Conservation (phyloP, 1,140 invertebrate species). For the Philopotamus ludificatus region DNA sequence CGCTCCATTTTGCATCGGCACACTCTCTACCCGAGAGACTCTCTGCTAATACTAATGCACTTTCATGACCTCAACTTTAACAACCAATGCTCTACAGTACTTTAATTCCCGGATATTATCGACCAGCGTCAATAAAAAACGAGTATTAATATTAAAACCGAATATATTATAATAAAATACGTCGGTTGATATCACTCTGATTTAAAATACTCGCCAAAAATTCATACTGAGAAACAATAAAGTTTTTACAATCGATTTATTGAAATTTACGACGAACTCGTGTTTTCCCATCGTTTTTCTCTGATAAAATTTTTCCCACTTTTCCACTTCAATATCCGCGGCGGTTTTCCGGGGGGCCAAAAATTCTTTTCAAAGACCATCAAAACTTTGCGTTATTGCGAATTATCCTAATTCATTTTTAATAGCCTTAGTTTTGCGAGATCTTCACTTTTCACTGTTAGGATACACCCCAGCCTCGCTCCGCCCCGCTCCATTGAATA, state of each 20-base stretch:
- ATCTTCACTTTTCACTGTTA: conserved; percentile 1
- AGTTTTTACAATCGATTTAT: conserved; percentile 19
- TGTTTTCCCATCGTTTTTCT: conserved; percentile 2
- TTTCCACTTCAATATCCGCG: not conserved
- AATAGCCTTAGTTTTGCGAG: conserved; percentile 12
- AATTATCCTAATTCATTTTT: conserved; percentile 29
- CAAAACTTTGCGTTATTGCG: conserved; percentile 26
- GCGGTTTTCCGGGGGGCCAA: conserved; percentile 10
- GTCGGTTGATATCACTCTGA: not conserved
- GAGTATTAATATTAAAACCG: not conserved
- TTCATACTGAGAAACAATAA: too few species aligned
- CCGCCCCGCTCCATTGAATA: not conserved
- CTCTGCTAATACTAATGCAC: not conserved
- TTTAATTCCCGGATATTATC: not conserved
- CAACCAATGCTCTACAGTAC: not conserved
- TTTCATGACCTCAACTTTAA: not conserved
- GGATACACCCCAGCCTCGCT: too few species aligned
- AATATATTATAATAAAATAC: not conserved
- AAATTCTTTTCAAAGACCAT: conserved; percentile 14
- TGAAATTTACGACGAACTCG: conserved; percentile 25
- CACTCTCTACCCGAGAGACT: not conserved
- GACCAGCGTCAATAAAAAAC: not conserved
- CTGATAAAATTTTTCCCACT: conserved; percentile 10
- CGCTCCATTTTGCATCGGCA: conserved; percentile 5
- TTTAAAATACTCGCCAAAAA: too few species aligned